Evolutionary conservation across 2,888 invertebrate species (phyloP).

Genomic region (Phytoseiulus persimilis): DNA sequence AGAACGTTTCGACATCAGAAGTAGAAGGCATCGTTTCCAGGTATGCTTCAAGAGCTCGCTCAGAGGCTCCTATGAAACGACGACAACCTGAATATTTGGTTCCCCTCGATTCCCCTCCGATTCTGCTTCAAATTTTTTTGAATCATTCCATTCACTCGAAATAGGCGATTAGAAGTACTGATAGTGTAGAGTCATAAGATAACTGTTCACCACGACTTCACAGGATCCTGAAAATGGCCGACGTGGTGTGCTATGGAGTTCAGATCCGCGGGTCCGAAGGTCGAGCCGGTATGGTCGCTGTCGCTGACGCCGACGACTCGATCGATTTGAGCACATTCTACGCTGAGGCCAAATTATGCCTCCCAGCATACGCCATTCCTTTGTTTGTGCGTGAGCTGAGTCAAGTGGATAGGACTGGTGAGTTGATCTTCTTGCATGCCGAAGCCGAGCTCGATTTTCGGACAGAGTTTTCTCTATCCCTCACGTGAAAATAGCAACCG

Average conservation of each 20-base stretch:
- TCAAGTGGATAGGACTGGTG: constrained; percentile 51
- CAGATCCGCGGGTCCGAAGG: constrained; percentile 60
- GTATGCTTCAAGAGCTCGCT: not conserved
- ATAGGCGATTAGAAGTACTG: no score
- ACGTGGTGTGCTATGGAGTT: constrained; percentile 88
- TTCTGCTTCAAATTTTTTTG: no score
- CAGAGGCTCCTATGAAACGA: no score
- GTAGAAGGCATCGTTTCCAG: constrained; percentile 82
- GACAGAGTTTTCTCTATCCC: no score
- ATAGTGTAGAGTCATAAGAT: no score
- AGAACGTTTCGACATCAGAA: constrained; percentile 96
- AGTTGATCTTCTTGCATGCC: not conserved
- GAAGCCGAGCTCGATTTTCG: no score
- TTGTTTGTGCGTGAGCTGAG: constrained; percentile 53
- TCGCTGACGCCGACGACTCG: constrained; percentile 50
- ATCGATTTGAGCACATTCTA: constrained; percentile 47
- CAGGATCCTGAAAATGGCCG: constrained; percentile 68
- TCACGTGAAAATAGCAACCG: not conserved
- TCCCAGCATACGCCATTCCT: constrained; percentile 55
- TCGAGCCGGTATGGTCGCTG: constrained; percentile 55
- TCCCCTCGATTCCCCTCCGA: no score
- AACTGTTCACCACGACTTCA: not conserved
- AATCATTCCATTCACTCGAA: no score
- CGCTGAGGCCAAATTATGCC: constrained; percentile 47
- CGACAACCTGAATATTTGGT: no score